Evolutionary conservation across 92 coral and sea anemone species (phyloP), one percentile per base, ranked within the genome.

Genomic region (Porites rus): DNA sequence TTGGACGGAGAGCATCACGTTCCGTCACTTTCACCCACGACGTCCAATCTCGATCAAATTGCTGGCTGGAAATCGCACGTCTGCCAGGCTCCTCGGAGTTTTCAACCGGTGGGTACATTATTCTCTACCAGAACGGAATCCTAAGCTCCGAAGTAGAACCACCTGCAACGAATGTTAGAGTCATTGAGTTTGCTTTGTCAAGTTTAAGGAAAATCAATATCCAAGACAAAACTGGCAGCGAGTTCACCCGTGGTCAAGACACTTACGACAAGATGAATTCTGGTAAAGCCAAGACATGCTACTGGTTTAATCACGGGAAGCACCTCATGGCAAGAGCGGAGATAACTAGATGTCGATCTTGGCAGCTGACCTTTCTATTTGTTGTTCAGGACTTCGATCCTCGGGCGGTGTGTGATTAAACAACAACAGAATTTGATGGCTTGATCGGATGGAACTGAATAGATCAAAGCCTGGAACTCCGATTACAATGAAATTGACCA

Each of bases 321-420:
- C 80, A 83, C 61, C 50, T 46, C 80, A 83, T 83, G 73, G 72
- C 56, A 13, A 71, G 24, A 51, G 87, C 51, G 20, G 60, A 83
- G 2, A 72, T 72, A 1, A 22, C 43, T 2, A 1, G 3, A 20
- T 31, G 0, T 9, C 12, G 7, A 14, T 38, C 2, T 8, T 0
- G 1, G 8, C 0, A 0, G 28, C 0, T 7, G 43, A 74, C 8
- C 20, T 83, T 79, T 79, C 64, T 63, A 12, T 83, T 83, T 72
- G 2, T 63, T 1, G 50, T 73, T 46, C 87, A 83, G 51, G 21
- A 61, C 25, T 83, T 50, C 74, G 72, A 83, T 20, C 87, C 87
- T 20, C 20, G 6, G 20, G 50, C 50, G 1, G 24, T 66, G 8
- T 1, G 51, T 1, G 84, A 17, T 2, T 66, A 10, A 51, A 14